Percentiles rank a stretch among this genome's conserved stretches.
Conservation (phyloP, 2,797 vertebrate genomes). For the Characodon lateralis region DNA sequence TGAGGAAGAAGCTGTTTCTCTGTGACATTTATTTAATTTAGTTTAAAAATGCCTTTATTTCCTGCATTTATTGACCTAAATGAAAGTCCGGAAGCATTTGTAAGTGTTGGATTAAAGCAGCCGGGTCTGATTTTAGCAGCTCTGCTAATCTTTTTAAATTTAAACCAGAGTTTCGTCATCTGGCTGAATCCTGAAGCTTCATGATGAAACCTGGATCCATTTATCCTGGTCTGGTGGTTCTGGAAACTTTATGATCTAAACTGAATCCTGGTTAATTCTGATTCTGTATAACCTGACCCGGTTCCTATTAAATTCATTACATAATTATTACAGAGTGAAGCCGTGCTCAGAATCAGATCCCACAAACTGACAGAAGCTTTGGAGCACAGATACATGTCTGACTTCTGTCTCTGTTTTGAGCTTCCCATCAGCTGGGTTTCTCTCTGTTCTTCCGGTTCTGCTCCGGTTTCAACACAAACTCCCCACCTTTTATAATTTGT, state of each 20-base stretch:
- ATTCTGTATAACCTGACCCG: background rate
- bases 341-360: no score
- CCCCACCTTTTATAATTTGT: background rate
- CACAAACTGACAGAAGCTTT: no score
- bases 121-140: background rate
- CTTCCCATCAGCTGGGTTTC: no score
- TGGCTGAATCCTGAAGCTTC: no score
- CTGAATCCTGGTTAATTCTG: background rate
- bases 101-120: background rate
- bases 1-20: no score
- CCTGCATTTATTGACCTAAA: background rate
- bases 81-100: background rate
- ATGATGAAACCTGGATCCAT: background rate
- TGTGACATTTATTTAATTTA: no score
- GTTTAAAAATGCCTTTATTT: background rate
- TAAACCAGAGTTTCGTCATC: background rate
- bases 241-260: background rate
- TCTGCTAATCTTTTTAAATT: constrained; percentile 6
- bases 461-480: background rate
- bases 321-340: background rate
- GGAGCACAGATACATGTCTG: no score
- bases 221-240: background rate
- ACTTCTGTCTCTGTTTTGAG: no score
- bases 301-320: background rate
- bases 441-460: background rate